A percentile compares a stretch with the other conserved stretches of the same genome.
Conservation (phyloP, 2,888 invertebrate genomes). For the Spodoptera picta region DNA sequence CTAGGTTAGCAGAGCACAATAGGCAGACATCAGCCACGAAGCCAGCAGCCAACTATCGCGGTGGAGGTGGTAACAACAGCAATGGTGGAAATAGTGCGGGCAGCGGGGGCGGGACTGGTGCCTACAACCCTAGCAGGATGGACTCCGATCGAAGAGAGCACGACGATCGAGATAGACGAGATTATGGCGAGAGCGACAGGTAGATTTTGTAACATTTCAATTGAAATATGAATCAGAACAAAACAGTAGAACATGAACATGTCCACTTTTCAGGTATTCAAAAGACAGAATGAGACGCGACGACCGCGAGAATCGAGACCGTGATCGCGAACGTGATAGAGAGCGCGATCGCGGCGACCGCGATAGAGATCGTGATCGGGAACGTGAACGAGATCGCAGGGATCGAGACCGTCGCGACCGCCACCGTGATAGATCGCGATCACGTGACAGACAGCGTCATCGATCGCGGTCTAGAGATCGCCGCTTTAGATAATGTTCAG, state of each 20-base stretch:
- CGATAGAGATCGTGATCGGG: conserved; percentile 56
- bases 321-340: conserved; percentile 67
- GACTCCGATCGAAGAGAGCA: conserved; percentile 81
- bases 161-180: conserved; percentile 80
- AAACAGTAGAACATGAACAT: no score
- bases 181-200: conserved; percentile 79
- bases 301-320: conserved; percentile 73
- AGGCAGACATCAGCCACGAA: conserved; percentile 67
- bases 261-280: conserved; percentile 74
- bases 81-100: conserved; percentile 52
- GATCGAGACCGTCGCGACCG: conserved; percentile 69
- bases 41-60: conserved; percentile 62
- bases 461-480: conserved; percentile 80
- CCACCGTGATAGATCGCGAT: conserved; percentile 68
- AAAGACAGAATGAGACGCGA: conserved; percentile 83
- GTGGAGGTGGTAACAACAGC: conserved; percentile 42
- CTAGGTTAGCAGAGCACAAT: conserved; percentile 83
- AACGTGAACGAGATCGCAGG: conserved; percentile 56
- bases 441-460: conserved; percentile 71
- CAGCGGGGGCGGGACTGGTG: conserved; percentile 52
- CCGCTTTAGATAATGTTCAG: conserved; percentile 79
- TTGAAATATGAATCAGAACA: background rate
- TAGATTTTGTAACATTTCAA: conserved; percentile 30
- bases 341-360: conserved; percentile 61
- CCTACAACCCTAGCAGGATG: conserved; percentile 71